Percentiles rank a stretch among this genome's conserved stretches.
Conservation (phyloP, 2,113 vertebrate genomes). For the Phodopus roborovskii region DNA sequence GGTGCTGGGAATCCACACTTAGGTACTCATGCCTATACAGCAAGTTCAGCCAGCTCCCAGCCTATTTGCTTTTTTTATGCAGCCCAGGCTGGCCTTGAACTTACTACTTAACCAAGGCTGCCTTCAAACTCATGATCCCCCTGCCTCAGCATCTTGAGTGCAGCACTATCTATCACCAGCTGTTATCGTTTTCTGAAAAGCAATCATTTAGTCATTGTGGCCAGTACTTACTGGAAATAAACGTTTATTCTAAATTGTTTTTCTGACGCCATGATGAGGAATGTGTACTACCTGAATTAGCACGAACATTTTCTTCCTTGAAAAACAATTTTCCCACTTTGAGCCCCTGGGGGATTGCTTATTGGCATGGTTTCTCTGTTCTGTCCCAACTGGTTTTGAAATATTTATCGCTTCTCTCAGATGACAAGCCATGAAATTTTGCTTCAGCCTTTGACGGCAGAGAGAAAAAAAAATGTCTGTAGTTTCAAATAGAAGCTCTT, state of each 20-base stretch:
- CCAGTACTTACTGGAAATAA: slow-evolving; percentile 46
- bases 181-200: slow-evolving; percentile 15
- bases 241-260: slow-evolving; percentile 40
- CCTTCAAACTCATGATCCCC: background rate
- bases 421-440: slow-evolving; percentile 64
- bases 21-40: background rate
- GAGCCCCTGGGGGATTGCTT: slow-evolving; percentile 58
- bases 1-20: background rate
- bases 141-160: background rate
- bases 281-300: slow-evolving; percentile 51
- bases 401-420: slow-evolving; percentile 65
- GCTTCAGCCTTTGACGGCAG: slow-evolving; percentile 57
- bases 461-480: slow-evolving; percentile 39
- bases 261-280: background rate
- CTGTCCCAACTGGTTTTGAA: slow-evolving; percentile 70
- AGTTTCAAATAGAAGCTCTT: slow-evolving; percentile 44
- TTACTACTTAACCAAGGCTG: background rate
- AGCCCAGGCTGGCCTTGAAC: background rate
- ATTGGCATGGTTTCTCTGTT: slow-evolving; percentile 69
- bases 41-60: background rate
- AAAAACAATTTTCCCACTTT: slow-evolving; percentile 23
- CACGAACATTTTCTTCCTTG: background rate
- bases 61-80: too few relatives aligned
- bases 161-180: background rate
- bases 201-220: background rate